Percentiles rank a stretch among this genome's conserved stretches.
phyloP scores from a whole-genome alignment of 2,797 vertebrate species.

The Novumbra hubbsi region DNA sequence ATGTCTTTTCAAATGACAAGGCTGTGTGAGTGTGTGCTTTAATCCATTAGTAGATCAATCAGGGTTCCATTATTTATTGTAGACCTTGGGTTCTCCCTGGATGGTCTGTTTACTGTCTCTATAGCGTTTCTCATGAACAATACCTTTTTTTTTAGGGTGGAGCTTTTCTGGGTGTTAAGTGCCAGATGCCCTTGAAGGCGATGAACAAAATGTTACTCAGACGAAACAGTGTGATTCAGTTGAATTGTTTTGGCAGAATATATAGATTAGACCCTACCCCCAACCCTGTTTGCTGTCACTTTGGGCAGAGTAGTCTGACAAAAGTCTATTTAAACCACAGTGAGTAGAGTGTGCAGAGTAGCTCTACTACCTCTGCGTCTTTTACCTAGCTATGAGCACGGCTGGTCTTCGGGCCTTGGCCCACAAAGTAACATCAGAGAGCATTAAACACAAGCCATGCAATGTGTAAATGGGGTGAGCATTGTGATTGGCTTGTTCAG shows the following conservation, averaged over 20 bases:
- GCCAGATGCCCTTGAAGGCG: slow-evolving; percentile 7
- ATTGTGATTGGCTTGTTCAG: not conserved
- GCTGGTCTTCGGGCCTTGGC: not conserved
- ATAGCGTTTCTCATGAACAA: slow-evolving; percentile 24
- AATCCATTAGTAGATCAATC: slow-evolving; percentile 41
- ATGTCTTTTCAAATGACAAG: slow-evolving; percentile 33
- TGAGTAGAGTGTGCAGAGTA: not conserved
- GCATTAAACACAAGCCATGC: not conserved
- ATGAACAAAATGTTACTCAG: not conserved
- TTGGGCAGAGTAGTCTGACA: not conserved
- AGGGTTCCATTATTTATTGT: slow-evolving; percentile 48
- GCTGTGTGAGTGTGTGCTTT: not conserved
- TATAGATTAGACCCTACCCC: not conserved
- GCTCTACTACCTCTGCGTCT: not conserved
- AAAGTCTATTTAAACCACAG: not conserved
- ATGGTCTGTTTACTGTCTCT: slow-evolving; percentile 36
- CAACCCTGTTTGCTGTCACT: not conserved
- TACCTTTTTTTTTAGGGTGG: slow-evolving; percentile 18
- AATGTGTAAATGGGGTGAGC: not conserved
- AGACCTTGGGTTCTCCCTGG: slow-evolving; percentile 14
- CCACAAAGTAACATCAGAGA: not conserved
- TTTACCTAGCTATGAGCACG: not conserved
- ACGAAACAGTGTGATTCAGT: not conserved
- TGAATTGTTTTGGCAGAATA: not conserved
- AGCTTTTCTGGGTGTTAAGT: not conserved